Base-by-base conservation (phyloP, 2,888 invertebrate genomes). In the Monochamus alternatus region DNA sequence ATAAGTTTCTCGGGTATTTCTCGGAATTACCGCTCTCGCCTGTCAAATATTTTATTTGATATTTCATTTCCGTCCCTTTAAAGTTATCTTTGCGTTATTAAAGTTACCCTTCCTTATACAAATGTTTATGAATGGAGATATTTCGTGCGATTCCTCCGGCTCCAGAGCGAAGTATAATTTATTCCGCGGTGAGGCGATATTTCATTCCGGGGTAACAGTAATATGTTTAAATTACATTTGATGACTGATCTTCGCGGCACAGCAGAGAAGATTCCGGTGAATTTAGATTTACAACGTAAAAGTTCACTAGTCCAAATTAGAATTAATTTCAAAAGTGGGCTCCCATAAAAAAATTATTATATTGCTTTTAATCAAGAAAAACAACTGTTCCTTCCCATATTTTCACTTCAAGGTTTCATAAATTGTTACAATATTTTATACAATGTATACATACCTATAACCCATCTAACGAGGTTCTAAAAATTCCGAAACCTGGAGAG, bases 21-120 rank as follows among this genome's bases (percentile, higher is more conserved):
- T 5, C 43, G 43, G 68, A 68, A 68, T 55, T 68, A 59, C 60
- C 66, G 66, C 66, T 60, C 76, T 32, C 74, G 65, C 66, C 47
- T 22, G 64, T 58, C 55, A 73, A 69, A 73, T 76, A 76, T 76
- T 76, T 76, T 76, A 76, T 76, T 76, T 70, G 64, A 76, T 76
- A 70, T 76, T 74, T 76, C 70, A 76, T 76, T 70, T 76, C 73
- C 76, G 73, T 59, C 63, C 52, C 63, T 69, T 66, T 73, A 52
- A 68, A 68, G 67, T 68, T 68, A 32, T 68, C 67, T 68, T 68
- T 55, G 67, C 67, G 52, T 68, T 68, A 68, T 68, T 68, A 75
- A 72, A 72, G 67, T 75, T 73, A 68, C 75, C 72, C 64, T 73
- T 75, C 69, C 64, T 75, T 75, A 68, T 73, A 73, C 68, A 75